Conservation (phyloP, 92 coral and sea anemone species). For the Virgularia gustaviana region DNA sequence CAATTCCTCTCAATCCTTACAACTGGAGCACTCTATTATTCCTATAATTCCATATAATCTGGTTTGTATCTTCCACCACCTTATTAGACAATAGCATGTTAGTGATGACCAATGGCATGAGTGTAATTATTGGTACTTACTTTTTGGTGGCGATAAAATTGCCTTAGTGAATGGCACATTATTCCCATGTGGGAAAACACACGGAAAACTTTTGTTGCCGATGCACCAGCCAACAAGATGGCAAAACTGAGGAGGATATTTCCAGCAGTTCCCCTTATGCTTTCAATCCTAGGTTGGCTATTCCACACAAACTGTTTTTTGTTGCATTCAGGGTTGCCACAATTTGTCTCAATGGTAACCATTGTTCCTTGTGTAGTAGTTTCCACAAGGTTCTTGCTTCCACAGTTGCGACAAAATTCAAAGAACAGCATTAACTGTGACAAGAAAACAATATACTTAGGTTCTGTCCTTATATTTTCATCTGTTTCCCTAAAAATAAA, state of each 20-base stretch:
- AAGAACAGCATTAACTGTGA: constrained; percentile 49
- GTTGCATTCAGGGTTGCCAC: constrained; percentile 47
- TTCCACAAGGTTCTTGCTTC: constrained; percentile 45
- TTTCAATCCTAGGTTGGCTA: constrained; percentile 61
- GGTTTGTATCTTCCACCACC: neutral
- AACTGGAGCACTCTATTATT: too few relatives aligned
- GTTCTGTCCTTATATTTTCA: constrained; percentile 53
- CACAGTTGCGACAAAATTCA: constrained; percentile 51
- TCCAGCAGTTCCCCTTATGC: constrained; percentile 42
- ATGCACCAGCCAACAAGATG: constrained; percentile 57
- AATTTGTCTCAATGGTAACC: constrained; percentile 39
- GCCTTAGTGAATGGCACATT: constrained; percentile 50
- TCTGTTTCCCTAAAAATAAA: constrained; percentile 34
- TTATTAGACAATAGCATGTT: too few relatives aligned
- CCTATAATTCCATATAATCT: neutral
- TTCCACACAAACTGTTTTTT: constrained; percentile 48
- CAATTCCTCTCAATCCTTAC: too few relatives aligned
- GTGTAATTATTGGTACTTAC: constrained; percentile 28
- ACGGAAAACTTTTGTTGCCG: constrained; percentile 48
- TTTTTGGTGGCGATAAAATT: constrained; percentile 56
- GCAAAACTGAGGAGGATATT: constrained; percentile 61
- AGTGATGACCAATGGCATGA: too few relatives aligned
- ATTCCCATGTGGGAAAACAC: constrained; percentile 63
- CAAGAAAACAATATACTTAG: constrained; percentile 56
- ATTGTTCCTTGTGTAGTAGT: constrained; percentile 47